A percentile compares a stretch with the other conserved stretches of the same genome.
phyloP scores from a whole-genome alignment of 2,888 invertebrate genomes.

The Choristoneura rosaceana region DNA sequence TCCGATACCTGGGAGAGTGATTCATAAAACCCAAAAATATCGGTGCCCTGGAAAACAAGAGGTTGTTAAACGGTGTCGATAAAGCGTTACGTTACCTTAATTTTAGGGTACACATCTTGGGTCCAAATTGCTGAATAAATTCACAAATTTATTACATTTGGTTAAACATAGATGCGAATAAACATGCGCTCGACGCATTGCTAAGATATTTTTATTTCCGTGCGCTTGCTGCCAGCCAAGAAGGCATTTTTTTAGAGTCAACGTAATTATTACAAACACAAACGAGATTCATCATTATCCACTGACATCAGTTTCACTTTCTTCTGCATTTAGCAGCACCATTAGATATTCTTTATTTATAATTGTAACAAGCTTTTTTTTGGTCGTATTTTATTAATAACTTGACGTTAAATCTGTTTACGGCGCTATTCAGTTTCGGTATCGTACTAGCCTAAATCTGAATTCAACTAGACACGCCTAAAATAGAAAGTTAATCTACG shows the following conservation, averaged over 20 bases:
- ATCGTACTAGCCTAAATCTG: constrained; percentile 32
- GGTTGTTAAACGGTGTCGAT: not conserved
- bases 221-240: constrained; percentile 7
- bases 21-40: constrained; percentile 14
- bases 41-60: not conserved
- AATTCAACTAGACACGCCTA: constrained; percentile 13
- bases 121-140: constrained; percentile 20
- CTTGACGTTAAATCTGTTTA: not conserved
- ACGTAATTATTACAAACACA: constrained; percentile 28
- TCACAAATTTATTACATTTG: not conserved
- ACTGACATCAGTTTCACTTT: not conserved
- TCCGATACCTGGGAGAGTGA: constrained; percentile 21
- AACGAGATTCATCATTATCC: constrained; percentile 14
- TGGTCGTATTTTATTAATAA: constrained; percentile 8
- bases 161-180: constrained; percentile 2
- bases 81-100: not conserved
- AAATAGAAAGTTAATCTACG: constrained; percentile 37
- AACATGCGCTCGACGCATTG: constrained; percentile 27
- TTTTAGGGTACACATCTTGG: constrained; percentile 8
- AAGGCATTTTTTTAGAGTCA: constrained; percentile 15
- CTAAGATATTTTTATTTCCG: constrained; percentile 29
- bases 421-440: constrained; percentile 2
- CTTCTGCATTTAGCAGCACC: not conserved
- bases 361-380: constrained; percentile 10
- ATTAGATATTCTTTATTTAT: not conserved